Evolutionary conservation across 2,113 vertebrate species (phyloP).

Genomic region (Panurus biarmicus): DNA sequence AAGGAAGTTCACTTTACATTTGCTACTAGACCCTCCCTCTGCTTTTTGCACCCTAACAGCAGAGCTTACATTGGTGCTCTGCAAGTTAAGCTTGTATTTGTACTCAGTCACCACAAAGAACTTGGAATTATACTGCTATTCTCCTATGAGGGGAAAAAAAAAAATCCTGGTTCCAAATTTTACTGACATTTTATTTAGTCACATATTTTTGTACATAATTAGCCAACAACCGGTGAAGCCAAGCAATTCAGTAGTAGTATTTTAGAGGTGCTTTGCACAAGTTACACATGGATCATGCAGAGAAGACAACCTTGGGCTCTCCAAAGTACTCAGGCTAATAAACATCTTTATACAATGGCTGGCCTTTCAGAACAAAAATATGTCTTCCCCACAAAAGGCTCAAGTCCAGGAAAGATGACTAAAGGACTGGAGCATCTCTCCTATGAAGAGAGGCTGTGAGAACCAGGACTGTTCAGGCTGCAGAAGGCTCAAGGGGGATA

Average conservation of each 20-base stretch:
- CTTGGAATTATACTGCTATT: not conserved
- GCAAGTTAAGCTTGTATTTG: not conserved
- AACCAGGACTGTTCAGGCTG: not conserved
- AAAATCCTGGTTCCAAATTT: not conserved
- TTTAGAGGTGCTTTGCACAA: not conserved
- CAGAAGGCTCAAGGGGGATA: not conserved
- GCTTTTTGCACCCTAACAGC: not conserved
- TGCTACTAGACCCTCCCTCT: not conserved
- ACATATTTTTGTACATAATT: not conserved
- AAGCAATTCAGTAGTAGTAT: not conserved
- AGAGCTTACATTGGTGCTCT: not conserved
- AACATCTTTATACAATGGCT: not conserved
- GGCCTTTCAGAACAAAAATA: not conserved
- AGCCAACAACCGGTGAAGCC: not conserved
- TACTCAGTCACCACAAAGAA: not conserved
- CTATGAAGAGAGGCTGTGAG: not conserved
- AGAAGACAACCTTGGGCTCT: not conserved
- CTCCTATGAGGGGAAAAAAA: not conserved
- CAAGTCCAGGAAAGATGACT: not conserved
- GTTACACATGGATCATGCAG: not conserved
- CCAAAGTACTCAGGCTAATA: not conserved
- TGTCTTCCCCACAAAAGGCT: not conserved
- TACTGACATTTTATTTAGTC: not conserved
- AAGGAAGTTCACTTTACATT: not conserved
- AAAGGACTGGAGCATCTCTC: not conserved